Percentiles rank a stretch among this genome's conserved stretches.
These are phyloP conservation scores for Antrozous pallidus DNA, from an alignment of 2,797 vertebrate genomes.

Conservation along the genomic window DNA sequence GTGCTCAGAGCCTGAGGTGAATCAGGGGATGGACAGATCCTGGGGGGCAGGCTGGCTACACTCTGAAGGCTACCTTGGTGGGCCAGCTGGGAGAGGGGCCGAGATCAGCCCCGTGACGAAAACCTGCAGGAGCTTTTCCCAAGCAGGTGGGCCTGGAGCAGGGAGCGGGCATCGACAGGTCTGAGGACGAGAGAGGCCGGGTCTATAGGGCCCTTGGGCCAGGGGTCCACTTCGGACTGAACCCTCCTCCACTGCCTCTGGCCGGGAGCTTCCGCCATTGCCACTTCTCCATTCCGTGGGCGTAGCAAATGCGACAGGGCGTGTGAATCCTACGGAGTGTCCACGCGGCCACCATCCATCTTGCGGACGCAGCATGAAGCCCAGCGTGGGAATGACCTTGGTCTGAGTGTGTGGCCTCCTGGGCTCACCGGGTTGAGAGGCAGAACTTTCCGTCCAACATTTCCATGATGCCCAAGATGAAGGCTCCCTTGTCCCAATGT, in stretches of 20 bases:
- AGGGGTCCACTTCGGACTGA: not conserved
- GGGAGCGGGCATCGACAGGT: accelerated
- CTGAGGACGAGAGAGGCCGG: not conserved
- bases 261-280: not conserved
- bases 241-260: accelerated
- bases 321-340: accelerated
- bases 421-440: not conserved
- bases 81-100: not conserved
- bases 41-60: not conserved
- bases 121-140: not conserved
- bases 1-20: not conserved
- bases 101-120: not conserved
- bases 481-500: not conserved
- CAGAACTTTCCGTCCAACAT: accelerated
- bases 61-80: not conserved
- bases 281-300: not conserved
- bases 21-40: not conserved
- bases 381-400: not conserved
- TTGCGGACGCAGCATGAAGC: not conserved
- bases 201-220: not conserved
- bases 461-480: not conserved
- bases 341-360: accelerated
- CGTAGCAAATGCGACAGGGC: accelerated
- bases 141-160: not conserved
- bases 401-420: too few relatives aligned